Conservation (phyloP, 2,888 invertebrate genomes). For the Drosophila aldrichi region DNA sequence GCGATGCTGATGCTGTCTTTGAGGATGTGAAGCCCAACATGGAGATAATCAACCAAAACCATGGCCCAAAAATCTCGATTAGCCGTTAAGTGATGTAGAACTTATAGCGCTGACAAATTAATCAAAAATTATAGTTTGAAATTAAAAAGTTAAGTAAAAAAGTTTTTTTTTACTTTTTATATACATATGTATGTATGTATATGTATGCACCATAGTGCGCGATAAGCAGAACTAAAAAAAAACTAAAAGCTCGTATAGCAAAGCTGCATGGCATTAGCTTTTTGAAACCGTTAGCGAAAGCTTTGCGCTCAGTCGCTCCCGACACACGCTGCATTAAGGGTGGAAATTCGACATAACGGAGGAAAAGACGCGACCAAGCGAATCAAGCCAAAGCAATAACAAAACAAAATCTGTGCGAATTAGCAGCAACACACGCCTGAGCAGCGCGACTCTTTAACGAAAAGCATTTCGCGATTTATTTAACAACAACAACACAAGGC, state of each 20-base stretch:
- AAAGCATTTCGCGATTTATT: constrained; percentile 59
- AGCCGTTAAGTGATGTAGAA: constrained; percentile 7
- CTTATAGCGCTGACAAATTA: constrained; percentile 11
- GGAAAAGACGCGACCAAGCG: constrained; percentile 16
- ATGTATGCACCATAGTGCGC: constrained; percentile 7
- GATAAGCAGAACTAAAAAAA: constrained; percentile 2
- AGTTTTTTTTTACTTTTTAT: constrained; percentile 4
- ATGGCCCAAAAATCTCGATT: constrained; percentile 17
- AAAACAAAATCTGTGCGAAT: constrained; percentile 28
- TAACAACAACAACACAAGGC: constrained; percentile 40
- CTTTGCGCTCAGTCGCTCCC: constrained; percentile 62
- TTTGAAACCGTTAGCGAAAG: constrained; percentile 70
- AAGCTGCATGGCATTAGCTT: constrained; percentile 64
- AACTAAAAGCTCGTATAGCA: constrained; percentile 45
- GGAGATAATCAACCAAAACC: constrained; percentile 85
- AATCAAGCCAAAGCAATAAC: constrained; percentile 5
- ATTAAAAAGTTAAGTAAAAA: neutral
- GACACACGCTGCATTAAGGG: constrained; percentile 68
- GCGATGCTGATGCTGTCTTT: constrained; percentile 91
- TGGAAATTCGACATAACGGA: constrained; percentile 54
- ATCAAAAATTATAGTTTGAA: constrained; percentile 32
- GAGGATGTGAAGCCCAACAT: constrained; percentile 88
- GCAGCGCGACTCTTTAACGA: constrained; percentile 23
- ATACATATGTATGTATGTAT: neutral
- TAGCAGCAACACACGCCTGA: constrained; percentile 35